phyloP scores from a whole-genome alignment of 2,888 invertebrate genomes.

The Tipula confusa region DNA sequence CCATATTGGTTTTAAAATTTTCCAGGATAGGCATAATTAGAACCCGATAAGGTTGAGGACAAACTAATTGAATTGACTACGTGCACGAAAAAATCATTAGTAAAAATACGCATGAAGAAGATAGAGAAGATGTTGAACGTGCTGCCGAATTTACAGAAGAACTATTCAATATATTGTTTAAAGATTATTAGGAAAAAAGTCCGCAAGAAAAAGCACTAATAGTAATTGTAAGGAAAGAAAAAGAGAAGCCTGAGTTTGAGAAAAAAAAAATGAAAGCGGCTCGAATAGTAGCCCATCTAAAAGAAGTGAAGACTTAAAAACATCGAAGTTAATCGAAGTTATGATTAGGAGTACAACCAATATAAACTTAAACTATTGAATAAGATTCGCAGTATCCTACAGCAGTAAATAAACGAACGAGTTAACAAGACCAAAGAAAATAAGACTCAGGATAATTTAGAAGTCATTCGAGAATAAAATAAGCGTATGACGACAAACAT shows the following conservation, averaged over 20 bases:
- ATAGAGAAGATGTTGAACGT: constrained; percentile 48
- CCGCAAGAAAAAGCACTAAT: constrained; percentile 49
- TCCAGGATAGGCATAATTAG: too few relatives aligned
- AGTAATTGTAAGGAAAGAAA: constrained; percentile 48
- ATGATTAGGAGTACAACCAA: constrained; percentile 39
- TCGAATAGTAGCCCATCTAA: constrained; percentile 42
- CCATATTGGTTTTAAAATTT: too few relatives aligned
- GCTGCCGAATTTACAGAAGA: constrained; percentile 37
- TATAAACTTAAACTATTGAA: constrained; percentile 38
- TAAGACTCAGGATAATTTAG: constrained; percentile 32
- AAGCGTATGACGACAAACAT: constrained; percentile 42
- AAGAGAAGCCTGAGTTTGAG: constrained; percentile 43
- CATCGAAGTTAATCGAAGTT: constrained; percentile 40
- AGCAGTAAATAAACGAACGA: constrained; percentile 39
- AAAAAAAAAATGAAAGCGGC: constrained; percentile 41
- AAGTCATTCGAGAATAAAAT: constrained; percentile 37
- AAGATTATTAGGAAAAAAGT: constrained; percentile 45
- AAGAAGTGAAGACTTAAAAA: constrained; percentile 44
- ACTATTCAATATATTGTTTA: not conserved
- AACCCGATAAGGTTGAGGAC: constrained; percentile 48
- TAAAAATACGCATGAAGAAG: constrained; percentile 46
- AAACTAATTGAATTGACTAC: constrained; percentile 50
- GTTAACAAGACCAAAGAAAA: constrained; percentile 36
- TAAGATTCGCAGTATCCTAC: constrained; percentile 32
- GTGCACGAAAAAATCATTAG: constrained; percentile 49